Conservation (phyloP, 2,113 vertebrate genomes). For the Protobothrops flavoviridis region DNA sequence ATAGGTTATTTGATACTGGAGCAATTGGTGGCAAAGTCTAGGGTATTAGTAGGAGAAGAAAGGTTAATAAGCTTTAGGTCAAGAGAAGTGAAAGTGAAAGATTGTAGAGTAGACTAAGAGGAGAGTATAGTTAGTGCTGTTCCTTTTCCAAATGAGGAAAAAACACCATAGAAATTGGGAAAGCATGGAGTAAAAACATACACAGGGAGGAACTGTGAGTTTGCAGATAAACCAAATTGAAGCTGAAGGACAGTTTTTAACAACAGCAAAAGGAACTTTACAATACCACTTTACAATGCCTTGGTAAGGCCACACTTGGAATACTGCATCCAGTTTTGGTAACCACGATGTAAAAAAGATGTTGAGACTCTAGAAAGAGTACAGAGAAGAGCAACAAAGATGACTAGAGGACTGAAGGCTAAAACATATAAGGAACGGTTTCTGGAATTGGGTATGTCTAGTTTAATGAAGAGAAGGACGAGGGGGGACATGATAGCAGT, state of each 20-base stretch:
- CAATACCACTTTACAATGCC: too few relatives aligned
- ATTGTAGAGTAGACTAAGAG: background rate
- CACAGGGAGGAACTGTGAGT: background rate
- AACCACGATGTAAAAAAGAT: too few relatives aligned
- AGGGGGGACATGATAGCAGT: too few relatives aligned
- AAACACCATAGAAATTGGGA: background rate
- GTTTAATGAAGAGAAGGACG: too few relatives aligned
- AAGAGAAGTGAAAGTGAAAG: background rate
- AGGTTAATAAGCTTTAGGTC: conserved; percentile 6
- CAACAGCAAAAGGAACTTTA: background rate
- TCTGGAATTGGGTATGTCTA: too few relatives aligned
- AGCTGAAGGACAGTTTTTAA: background rate
- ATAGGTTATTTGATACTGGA: conserved; percentile 50
- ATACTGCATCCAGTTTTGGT: too few relatives aligned
- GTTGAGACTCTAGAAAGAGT: too few relatives aligned
- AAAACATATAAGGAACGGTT: too few relatives aligned
- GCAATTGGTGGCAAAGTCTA: background rate
- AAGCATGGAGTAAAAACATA: background rate
- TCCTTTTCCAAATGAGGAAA: accelerated
- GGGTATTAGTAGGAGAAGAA: background rate
- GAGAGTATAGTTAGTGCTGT: accelerated
- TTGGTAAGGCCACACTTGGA: too few relatives aligned
- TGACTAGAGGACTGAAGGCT: too few relatives aligned
- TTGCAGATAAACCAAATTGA: background rate
- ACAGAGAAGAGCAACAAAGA: too few relatives aligned